These are phyloP conservation scores for Drosophila maculinotata DNA, from an alignment of 2,888 invertebrate genomes.

Conservation along the genomic window DNA sequence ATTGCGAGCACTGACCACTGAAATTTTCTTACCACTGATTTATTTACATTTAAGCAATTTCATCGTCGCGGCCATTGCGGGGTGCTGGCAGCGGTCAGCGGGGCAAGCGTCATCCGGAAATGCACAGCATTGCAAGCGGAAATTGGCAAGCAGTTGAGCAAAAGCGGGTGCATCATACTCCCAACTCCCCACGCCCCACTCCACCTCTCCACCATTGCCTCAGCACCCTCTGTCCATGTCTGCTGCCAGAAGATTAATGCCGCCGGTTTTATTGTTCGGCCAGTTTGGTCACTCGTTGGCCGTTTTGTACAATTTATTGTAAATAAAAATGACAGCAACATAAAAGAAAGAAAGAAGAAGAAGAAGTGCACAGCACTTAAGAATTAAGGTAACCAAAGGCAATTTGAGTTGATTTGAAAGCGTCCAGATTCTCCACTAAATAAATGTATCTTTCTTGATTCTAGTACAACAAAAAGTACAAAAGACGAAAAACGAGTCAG, in stretches of 20 bases:
- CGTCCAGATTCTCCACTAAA: not conserved
- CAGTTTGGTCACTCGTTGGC: conserved; percentile 72
- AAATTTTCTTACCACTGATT: conserved; percentile 82
- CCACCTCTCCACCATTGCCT: not conserved
- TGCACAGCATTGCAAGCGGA: conserved; percentile 75
- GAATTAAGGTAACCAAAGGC: not conserved
- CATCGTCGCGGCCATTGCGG: conserved; percentile 61
- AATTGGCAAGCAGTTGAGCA: conserved; percentile 71
- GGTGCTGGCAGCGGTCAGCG: not conserved
- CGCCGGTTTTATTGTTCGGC: conserved; percentile 71
- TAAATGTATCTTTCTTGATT: not conserved
- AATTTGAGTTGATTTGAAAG: conserved; percentile 11
- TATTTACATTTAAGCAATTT: conserved; percentile 83
- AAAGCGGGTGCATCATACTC: conserved; percentile 30
- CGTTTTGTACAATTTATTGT: conserved; percentile 74
- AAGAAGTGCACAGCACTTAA: conserved; percentile 6
- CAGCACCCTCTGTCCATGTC: not conserved
- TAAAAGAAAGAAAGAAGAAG: conserved; percentile 17
- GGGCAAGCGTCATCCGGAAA: conserved; percentile 52
- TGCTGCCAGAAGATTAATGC: conserved; percentile 67
- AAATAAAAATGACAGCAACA: conserved; percentile 63
- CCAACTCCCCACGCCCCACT: not conserved
- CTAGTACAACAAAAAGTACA: no score
- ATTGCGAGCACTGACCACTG: conserved; percentile 70
- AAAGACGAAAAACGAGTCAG: no score